Evolutionary conservation across 2,888 invertebrate genomes (phyloP).

Genomic region (Coenonympha arcania): DNA sequence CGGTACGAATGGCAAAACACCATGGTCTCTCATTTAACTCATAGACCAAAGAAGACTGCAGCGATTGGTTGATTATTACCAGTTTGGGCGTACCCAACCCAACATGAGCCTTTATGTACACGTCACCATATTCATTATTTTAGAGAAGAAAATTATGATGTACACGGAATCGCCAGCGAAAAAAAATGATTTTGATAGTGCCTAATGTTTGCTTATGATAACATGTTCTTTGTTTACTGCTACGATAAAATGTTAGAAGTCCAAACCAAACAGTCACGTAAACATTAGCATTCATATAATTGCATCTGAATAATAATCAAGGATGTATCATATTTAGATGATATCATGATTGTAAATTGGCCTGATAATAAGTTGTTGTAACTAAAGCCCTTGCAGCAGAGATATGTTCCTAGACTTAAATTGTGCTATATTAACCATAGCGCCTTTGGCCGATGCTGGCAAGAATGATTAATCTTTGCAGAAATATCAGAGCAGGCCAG

Average conservation of each 20-base stretch:
- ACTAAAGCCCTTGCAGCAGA: neutral
- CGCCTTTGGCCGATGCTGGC: too few relatives aligned
- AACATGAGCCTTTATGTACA: too few relatives aligned
- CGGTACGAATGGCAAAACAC: too few relatives aligned
- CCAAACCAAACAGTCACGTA: neutral
- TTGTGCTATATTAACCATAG: too few relatives aligned
- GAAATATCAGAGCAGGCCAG: too few relatives aligned
- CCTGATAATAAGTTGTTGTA: neutral
- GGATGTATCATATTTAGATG: neutral
- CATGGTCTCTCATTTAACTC: too few relatives aligned
- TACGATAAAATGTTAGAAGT: too few relatives aligned
- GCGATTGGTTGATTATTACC: neutral
- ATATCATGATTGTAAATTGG: neutral
- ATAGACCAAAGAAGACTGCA: constrained; percentile 5
- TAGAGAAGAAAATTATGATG: constrained; percentile 32
- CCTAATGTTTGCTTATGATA: constrained; percentile 5
- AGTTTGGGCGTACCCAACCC: too few relatives aligned
- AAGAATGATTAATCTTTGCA: too few relatives aligned
- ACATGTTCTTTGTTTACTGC: constrained; percentile 7
- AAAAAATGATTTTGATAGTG: constrained; percentile 29
- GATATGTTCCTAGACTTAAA: neutral
- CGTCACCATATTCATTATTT: too few relatives aligned
- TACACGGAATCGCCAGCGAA: too few relatives aligned
- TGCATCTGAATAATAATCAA: neutral
- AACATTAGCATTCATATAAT: neutral